Percentiles rank a stretch among this genome's conserved stretches.
phyloP scores from a whole-genome alignment of 2,888 invertebrate species.

The Fragum fragum region DNA sequence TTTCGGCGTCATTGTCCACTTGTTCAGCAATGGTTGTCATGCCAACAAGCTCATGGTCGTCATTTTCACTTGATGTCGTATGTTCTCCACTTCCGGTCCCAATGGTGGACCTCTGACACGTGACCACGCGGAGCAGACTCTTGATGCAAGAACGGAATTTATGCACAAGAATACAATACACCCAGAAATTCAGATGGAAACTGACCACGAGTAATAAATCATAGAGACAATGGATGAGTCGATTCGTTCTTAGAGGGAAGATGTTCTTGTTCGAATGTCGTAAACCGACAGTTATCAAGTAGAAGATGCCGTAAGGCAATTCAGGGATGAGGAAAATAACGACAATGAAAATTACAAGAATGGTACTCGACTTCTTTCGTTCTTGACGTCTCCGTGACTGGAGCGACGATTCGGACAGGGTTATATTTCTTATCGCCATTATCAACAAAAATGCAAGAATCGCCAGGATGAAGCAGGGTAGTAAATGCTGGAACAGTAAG shows the following conservation, averaged over 20 bases:
- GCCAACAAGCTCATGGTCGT: constrained; percentile 38
- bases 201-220: constrained; percentile 52
- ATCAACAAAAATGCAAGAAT: constrained; percentile 37
- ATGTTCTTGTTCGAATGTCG: constrained; percentile 38
- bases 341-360: constrained; percentile 52
- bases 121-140: constrained; percentile 28
- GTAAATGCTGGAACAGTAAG: constrained; percentile 46
- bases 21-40: constrained; percentile 19
- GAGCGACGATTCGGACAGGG: neutral
- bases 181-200: constrained; percentile 67
- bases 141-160: constrained; percentile 50
- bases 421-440: constrained; percentile 5
- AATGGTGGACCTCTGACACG: constrained; percentile 24
- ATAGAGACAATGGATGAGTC: constrained; percentile 54
- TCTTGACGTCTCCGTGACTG: neutral
- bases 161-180: constrained; percentile 50
- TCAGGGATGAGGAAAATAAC: constrained; percentile 62
- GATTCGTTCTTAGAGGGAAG: constrained; percentile 48
- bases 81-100: constrained; percentile 13
- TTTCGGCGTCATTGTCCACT: neutral
- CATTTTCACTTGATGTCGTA: constrained; percentile 32
- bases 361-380: constrained; percentile 39
- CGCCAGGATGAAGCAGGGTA: constrained; percentile 46
- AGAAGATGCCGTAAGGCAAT: constrained; percentile 62
- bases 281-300: constrained; percentile 38